Percentiles rank a stretch among this genome's conserved stretches.
phyloP scores from a whole-genome alignment of 2,888 invertebrate species.

The Pseudolycoriella hygida region DNA sequence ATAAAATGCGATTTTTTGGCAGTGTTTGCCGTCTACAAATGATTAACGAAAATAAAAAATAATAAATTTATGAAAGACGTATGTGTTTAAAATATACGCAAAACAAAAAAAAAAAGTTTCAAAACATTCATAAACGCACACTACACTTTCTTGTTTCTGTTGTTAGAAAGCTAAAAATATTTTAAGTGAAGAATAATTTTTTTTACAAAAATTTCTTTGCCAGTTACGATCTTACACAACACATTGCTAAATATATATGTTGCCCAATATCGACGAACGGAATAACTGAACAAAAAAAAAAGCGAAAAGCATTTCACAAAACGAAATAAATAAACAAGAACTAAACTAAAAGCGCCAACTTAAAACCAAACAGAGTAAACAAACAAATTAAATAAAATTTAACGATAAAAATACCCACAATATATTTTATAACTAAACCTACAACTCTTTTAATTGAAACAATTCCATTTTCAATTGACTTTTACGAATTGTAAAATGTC shows the following conservation, averaged over 20 bases:
- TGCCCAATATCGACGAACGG: not conserved
- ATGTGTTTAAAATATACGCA: conserved; percentile 19
- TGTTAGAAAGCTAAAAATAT: too few species aligned
- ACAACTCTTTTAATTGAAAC: not conserved
- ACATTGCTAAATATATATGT: not conserved
- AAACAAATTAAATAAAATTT: not conserved
- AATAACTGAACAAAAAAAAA: not conserved
- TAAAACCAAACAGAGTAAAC: not conserved
- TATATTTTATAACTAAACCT: not conserved
- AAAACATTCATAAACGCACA: not conserved
- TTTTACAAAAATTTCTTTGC: not conserved
- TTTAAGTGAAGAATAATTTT: not conserved
- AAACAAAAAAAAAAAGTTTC: conserved; percentile 6
- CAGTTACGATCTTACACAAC: not conserved
- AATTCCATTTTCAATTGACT: not conserved
- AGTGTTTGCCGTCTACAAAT: too few species aligned
- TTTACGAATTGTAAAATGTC: not conserved
- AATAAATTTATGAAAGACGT: conserved; percentile 10
- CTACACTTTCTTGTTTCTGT: not conserved
- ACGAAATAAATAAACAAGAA: not conserved
- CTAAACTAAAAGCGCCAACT: not conserved
- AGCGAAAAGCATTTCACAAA: not conserved
- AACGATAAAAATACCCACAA: not conserved
- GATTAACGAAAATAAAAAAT: not conserved
- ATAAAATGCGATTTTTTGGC: too few species aligned